phyloP scores from a whole-genome alignment of 2,113 vertebrate genomes.

The Cepphus grylle region DNA sequence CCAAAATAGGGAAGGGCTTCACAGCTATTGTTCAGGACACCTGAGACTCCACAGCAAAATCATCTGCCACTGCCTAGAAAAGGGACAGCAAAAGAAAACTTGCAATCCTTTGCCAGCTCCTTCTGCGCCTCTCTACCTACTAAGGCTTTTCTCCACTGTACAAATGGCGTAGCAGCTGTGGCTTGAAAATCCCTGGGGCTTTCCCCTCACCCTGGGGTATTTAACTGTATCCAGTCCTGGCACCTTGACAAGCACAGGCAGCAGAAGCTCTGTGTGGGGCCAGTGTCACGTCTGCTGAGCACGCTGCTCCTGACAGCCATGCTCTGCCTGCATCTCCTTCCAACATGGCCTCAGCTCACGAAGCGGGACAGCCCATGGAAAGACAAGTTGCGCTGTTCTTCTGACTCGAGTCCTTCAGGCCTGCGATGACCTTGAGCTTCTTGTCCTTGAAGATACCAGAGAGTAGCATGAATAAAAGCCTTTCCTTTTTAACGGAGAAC shows the following conservation, averaged over 20 bases:
- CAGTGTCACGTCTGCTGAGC: accelerated
- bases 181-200: not conserved
- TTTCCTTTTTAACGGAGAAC: not conserved
- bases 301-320: accelerated
- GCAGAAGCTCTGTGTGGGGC: not conserved
- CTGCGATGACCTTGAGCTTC: not conserved
- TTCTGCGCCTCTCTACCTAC: not conserved
- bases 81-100: not conserved
- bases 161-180: not conserved
- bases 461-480: not conserved
- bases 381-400: not conserved
- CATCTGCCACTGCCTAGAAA: not conserved
- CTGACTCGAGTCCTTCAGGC: not conserved
- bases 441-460: not conserved
- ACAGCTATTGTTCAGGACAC: constrained; percentile 24
- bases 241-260: not conserved
- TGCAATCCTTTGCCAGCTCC: not conserved
- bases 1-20: not conserved
- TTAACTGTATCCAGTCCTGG: not conserved
- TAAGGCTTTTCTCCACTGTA: not conserved
- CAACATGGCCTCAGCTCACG: accelerated
- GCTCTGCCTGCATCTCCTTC: not conserved
- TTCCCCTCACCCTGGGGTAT: not conserved
- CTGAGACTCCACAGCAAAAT: constrained; percentile 38
- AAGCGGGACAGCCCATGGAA: accelerated